These are phyloP conservation scores for Salticus scenicus DNA, from an alignment of 2,888 invertebrate species.

Conservation along the genomic window DNA sequence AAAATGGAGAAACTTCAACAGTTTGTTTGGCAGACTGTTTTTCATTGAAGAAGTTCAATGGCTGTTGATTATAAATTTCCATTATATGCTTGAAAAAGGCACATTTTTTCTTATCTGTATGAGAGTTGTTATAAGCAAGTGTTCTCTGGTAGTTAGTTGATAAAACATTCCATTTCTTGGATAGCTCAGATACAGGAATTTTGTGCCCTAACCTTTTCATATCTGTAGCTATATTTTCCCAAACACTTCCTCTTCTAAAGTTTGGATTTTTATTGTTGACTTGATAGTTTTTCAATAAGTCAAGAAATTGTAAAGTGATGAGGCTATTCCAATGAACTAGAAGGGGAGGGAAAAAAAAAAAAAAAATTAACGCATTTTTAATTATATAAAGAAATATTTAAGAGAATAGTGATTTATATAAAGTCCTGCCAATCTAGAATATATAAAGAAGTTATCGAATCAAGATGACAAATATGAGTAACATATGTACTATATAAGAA, in stretches of 20 bases:
- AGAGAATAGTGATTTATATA: too few species aligned
- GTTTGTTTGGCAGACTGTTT: slow-evolving; percentile 36
- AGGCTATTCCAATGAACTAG: slow-evolving; percentile 62
- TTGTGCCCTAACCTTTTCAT: slow-evolving; percentile 39
- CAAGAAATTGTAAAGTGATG: slow-evolving; percentile 61
- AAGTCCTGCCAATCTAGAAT: too few species aligned
- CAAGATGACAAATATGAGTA: too few species aligned
- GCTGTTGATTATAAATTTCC: slow-evolving; percentile 33
- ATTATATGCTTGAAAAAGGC: slow-evolving; percentile 58
- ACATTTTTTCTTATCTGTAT: slow-evolving; percentile 65
- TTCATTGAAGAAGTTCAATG: slow-evolving; percentile 36
- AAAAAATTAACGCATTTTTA: not conserved
- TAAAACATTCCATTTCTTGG: slow-evolving; percentile 48
- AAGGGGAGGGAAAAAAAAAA: slow-evolving; percentile 1
- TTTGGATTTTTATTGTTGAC: slow-evolving; percentile 46
- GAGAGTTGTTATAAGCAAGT: slow-evolving; percentile 44
- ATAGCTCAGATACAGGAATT: slow-evolving; percentile 34
- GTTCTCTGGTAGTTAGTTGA: slow-evolving; percentile 44
- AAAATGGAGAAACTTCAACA: slow-evolving; percentile 60
- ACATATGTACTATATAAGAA: too few species aligned
- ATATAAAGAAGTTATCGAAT: too few species aligned
- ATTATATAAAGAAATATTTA: too few species aligned
- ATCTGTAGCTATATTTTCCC: slow-evolving; percentile 34
- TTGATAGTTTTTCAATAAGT: slow-evolving; percentile 50
- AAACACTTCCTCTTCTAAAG: slow-evolving; percentile 49